phyloP scores from a whole-genome alignment of 2,888 invertebrate genomes.

The Lypha dubia region DNA sequence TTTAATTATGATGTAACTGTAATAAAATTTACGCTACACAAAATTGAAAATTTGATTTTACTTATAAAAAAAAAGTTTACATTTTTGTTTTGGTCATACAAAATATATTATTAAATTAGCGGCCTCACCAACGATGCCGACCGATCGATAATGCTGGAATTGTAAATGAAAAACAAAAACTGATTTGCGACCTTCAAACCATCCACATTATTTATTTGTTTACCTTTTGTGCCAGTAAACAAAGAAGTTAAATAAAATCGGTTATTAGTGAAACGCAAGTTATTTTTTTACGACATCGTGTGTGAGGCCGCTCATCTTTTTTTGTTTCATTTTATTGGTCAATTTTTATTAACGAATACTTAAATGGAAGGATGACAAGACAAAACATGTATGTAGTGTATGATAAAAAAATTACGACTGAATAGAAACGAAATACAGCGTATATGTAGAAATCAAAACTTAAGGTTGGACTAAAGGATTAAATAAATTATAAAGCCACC shows the following conservation, averaged over 20 bases:
- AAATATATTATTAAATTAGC: slow-evolving; percentile 26
- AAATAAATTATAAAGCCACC: slow-evolving; percentile 78
- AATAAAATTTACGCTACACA: slow-evolving; percentile 63
- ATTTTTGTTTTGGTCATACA: slow-evolving; percentile 38
- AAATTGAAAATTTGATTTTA: slow-evolving; percentile 42
- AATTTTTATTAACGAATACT: slow-evolving; percentile 50
- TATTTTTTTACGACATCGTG: too few relatives aligned
- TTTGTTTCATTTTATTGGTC: slow-evolving; percentile 55
- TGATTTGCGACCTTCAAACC: too few relatives aligned
- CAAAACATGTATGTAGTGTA: slow-evolving; percentile 6
- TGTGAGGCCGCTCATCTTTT: too few relatives aligned
- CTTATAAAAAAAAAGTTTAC: slow-evolving; percentile 39
- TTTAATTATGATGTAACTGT: slow-evolving; percentile 29
- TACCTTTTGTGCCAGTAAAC: too few relatives aligned
- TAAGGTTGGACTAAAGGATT: slow-evolving; percentile 1
- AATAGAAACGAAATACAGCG: slow-evolving; percentile 23
- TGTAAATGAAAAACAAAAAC: too few relatives aligned
- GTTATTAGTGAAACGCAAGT: too few relatives aligned
- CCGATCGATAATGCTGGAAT: too few relatives aligned
- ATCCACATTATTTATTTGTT: too few relatives aligned
- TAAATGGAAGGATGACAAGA: slow-evolving; percentile 40
- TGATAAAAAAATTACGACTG: slow-evolving; percentile 22
- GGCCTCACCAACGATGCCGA: too few relatives aligned
- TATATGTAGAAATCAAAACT: slow-evolving; percentile 17
- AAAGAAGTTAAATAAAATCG: too few relatives aligned